phyloP scores from a whole-genome alignment of 2,797 vertebrate species.

The Galago senegalensis region DNA sequence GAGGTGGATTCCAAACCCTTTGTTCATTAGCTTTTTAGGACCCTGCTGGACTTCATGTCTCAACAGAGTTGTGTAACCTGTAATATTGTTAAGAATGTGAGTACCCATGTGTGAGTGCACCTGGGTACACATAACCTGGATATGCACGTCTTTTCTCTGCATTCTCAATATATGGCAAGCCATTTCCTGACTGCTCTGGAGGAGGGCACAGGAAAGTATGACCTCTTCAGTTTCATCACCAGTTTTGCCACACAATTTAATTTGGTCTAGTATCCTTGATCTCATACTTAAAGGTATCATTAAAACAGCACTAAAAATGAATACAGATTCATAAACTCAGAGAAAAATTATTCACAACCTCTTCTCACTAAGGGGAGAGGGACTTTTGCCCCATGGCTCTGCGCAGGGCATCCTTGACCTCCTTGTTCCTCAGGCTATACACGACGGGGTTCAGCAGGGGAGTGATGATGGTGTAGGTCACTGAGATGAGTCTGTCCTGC shows the following conservation, averaged over 20 bases:
- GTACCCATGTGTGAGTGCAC: background rate
- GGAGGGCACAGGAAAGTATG: background rate
- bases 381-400: background rate
- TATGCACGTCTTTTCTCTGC: background rate
- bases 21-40: background rate
- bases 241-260: background rate
- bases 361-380: background rate
- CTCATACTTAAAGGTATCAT: background rate
- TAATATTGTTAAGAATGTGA: background rate
- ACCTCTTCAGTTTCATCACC: too few relatives aligned
- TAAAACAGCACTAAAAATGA: background rate
- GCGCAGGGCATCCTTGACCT: constrained; percentile 67
- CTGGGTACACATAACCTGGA: background rate
- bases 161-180: background rate
- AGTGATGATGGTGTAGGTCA: constrained; percentile 76
- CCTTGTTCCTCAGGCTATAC: constrained; percentile 79
- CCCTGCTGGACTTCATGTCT: background rate
- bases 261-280: background rate
- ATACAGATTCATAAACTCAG: background rate
- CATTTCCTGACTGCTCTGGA: background rate
- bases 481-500: constrained; percentile 78
- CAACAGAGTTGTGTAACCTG: background rate
- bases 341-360: background rate
- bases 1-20: background rate
- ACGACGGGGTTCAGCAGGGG: constrained; percentile 73